These are phyloP conservation scores for Frankliniella fusca DNA, from an alignment of 2,888 invertebrate species.

Conservation along the genomic window DNA sequence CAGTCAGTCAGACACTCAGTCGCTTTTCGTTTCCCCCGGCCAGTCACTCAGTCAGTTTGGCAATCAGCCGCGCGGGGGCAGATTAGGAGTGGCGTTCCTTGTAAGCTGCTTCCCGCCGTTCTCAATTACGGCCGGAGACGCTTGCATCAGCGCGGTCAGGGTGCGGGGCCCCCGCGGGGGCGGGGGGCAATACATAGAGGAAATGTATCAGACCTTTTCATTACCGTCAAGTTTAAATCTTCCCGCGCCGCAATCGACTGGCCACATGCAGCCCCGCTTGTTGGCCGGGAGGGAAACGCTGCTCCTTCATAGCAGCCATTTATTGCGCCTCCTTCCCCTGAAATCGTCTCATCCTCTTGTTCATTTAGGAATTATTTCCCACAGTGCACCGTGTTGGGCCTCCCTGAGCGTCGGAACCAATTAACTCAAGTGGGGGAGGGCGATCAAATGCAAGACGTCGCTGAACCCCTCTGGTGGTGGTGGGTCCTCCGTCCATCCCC, in stretches of 20 bases:
- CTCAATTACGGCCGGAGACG: too few species aligned
- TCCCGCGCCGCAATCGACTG: too few species aligned
- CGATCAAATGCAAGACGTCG: conserved; percentile 14
- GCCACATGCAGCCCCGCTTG: too few species aligned
- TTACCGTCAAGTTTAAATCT: too few species aligned
- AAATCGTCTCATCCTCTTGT: background rate
- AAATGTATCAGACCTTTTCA: too few species aligned
- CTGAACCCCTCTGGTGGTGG: background rate
- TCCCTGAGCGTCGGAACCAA: background rate
- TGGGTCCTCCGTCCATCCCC: background rate
- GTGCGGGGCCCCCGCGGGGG: background rate
- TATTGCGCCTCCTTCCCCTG: background rate
- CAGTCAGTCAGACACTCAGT: too few species aligned
- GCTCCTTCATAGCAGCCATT: too few species aligned
- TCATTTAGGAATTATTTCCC: background rate
- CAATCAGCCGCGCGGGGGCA: background rate
- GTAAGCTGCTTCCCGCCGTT: too few species aligned
- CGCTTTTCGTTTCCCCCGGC: background rate
- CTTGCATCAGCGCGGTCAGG: background rate
- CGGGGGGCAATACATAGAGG: too few species aligned
- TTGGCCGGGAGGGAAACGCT: too few species aligned
- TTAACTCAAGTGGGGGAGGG: background rate
- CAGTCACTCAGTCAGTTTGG: background rate
- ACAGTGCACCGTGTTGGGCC: background rate
- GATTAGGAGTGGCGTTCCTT: too few species aligned